Conservation (phyloP, 1,140 invertebrate species). For the Drosophila orosa region DNA sequence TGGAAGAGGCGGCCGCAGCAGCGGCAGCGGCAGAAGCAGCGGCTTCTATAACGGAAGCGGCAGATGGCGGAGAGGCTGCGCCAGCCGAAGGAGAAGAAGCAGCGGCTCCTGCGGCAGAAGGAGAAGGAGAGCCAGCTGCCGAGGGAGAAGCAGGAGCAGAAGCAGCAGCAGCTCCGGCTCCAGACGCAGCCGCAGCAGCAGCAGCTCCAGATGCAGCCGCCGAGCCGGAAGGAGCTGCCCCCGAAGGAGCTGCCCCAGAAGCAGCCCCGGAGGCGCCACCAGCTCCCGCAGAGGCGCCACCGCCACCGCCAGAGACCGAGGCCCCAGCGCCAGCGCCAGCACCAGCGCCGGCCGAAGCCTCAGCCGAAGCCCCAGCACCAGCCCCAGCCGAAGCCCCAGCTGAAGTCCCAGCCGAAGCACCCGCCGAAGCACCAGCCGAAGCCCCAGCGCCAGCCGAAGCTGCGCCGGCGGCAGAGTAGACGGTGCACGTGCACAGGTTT, state of each 20-base stretch:
- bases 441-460: not conserved
- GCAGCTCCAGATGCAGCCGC: not conserved
- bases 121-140: not conserved
- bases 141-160: not conserved
- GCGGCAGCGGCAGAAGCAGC: not conserved
- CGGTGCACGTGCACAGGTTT: not conserved
- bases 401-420: not conserved
- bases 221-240: not conserved
- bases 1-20: not conserved
- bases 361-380: not conserved
- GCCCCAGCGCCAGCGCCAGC: not conserved
- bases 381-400: not conserved
- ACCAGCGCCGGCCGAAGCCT: not conserved
- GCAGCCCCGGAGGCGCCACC: not conserved
- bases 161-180: not conserved
- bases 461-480: constrained; percentile 5
- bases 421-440: not conserved
- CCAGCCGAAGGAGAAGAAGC: not conserved
- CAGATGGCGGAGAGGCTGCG: not conserved
- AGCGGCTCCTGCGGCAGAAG: not conserved
- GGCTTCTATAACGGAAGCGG: not conserved
- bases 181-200: not conserved
- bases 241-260: not conserved
- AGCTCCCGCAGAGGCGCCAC: not conserved
- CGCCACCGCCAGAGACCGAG: constrained; percentile 1